A percentile compares a stretch with the other conserved stretches of the same genome.
Conservation (phyloP, 1,140 invertebrate genomes). For the Scaptomyza graminum region DNA sequence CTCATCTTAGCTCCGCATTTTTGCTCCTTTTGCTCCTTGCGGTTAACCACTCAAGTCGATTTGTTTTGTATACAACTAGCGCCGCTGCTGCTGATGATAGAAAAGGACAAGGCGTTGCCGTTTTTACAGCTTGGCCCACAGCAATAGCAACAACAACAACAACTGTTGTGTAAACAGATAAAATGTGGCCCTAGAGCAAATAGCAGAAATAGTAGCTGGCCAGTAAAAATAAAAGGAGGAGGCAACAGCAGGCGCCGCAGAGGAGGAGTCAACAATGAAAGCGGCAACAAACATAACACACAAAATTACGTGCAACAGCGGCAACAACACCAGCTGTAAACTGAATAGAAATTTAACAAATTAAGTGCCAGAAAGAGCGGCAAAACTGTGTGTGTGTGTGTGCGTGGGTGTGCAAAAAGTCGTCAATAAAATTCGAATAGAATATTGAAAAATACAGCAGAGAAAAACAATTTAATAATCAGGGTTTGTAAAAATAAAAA, state of each 20-base stretch:
- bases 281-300: conserved; percentile 38
- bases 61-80: conserved; percentile 80
- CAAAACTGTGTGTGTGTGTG: conserved; percentile 23
- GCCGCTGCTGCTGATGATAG: conserved; percentile 18
- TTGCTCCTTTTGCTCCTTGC: conserved; percentile 40
- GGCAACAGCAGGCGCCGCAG: conserved; percentile 32
- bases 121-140: conserved; percentile 57
- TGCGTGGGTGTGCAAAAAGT: conserved; percentile 1
- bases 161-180: conserved; percentile 43
- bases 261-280: conserved; percentile 76
- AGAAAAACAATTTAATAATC: no score
- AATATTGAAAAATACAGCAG: no score
- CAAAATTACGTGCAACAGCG: conserved; percentile 1
- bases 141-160: conserved; percentile 35
- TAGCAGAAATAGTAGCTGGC: conserved; percentile 13
- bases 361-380: conserved; percentile 48
- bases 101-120: conserved; percentile 67
- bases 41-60: conserved; percentile 78
- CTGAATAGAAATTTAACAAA: conserved; percentile 78
- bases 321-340: conserved; percentile 57
- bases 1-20: conserved; percentile 1
- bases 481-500: no score
- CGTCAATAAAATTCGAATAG: no score
- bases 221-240: conserved; percentile 6
- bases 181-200: conserved; percentile 49